Conservation (phyloP, 2,888 invertebrate genomes). For the Protonemura montana region DNA sequence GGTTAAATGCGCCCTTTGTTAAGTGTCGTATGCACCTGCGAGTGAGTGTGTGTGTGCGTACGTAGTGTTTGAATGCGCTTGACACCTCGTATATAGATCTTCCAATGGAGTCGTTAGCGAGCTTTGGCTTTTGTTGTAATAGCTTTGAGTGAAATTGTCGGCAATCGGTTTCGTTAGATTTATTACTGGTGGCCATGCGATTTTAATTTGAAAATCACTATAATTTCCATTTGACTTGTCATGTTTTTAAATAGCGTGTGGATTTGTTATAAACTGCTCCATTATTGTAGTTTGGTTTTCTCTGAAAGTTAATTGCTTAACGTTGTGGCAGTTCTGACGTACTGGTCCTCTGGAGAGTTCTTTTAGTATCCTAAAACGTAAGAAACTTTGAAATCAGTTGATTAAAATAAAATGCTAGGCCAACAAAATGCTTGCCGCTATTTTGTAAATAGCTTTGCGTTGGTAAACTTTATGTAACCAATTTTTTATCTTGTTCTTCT, state of each 20-base stretch:
- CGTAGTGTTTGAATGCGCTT: not conserved
- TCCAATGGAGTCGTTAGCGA: too few species aligned
- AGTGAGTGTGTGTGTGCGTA: not conserved
- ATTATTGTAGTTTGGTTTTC: not conserved
- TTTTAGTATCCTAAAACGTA: too few species aligned
- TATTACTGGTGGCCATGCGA: not conserved
- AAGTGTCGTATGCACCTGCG: not conserved
- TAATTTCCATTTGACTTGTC: not conserved
- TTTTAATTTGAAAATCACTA: not conserved
- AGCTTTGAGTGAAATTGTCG: not conserved
- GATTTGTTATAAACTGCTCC: not conserved
- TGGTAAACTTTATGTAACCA: too few species aligned
- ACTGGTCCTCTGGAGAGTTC: too few species aligned
- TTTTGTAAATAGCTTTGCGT: too few species aligned
- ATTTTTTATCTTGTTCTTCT: too few species aligned
- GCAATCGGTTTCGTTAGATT: not conserved
- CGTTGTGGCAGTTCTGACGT: too few species aligned
- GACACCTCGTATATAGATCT: not conserved
- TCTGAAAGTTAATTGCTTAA: too few species aligned
- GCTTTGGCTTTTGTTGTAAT: too few species aligned
- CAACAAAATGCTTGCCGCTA: too few species aligned
- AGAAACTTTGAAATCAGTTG: too few species aligned
- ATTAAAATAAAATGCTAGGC: too few species aligned
- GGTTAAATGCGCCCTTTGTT: conserved; percentile 2
- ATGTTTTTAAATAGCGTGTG: not conserved